phyloP scores from a whole-genome alignment of 2,888 invertebrate genomes.

The Archips crataeganus region DNA sequence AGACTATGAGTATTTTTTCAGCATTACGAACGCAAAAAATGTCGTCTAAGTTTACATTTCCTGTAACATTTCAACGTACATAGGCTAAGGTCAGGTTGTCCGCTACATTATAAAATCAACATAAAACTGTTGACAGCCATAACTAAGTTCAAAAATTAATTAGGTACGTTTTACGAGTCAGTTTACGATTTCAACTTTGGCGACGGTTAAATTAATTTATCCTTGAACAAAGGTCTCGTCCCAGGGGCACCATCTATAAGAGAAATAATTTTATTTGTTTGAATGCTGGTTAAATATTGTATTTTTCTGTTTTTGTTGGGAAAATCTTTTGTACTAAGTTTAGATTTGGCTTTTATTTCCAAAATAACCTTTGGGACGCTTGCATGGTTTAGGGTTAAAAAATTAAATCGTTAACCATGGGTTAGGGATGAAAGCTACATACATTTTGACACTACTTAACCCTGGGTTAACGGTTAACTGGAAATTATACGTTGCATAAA shows the following conservation, averaged over 20 bases:
- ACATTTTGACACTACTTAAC: too few species aligned
- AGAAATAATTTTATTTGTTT: constrained; percentile 1
- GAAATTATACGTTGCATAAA: too few species aligned
- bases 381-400: not conserved
- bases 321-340: not conserved
- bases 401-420: too few species aligned
- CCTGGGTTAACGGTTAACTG: too few species aligned
- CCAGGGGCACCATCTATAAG: constrained; percentile 26
- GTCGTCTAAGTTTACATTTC: not conserved
- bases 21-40: not conserved
- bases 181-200: constrained; percentile 29
- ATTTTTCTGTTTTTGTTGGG: not conserved
- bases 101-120: constrained; percentile 2
- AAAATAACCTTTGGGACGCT: too few species aligned
- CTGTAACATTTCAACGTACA: not conserved
- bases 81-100: not conserved
- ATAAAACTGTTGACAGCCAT: constrained; percentile 24
- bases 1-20: too few species aligned
- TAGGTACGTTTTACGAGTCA: constrained; percentile 20
- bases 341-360: too few species aligned
- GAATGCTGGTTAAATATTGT: not conserved
- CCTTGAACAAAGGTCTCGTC: constrained; percentile 16
- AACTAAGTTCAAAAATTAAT: constrained; percentile 31
- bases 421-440: too few species aligned
- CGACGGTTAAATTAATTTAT: constrained; percentile 24